Conservation (phyloP, 2,797 vertebrate species). For the Sebastes taczanowskii region DNA sequence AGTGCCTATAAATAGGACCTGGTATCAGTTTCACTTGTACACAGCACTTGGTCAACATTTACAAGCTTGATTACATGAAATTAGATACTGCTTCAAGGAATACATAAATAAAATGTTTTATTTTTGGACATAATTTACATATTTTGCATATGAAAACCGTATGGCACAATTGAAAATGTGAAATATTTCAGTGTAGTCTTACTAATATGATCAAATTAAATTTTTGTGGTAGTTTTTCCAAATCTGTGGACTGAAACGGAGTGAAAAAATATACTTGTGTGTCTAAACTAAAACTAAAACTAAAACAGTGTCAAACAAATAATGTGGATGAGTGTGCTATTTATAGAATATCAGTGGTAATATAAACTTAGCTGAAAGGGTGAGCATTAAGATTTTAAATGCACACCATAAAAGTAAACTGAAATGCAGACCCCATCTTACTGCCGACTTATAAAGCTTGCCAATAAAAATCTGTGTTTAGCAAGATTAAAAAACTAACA, state of each 20-base stretch:
- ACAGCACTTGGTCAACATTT: neutral
- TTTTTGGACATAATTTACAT: constrained; percentile 74
- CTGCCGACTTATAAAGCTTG: neutral
- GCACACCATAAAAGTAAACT: neutral
- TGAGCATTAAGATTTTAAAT: constrained; percentile 4
- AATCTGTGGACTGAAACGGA: constrained; percentile 13
- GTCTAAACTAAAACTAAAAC: constrained; percentile 12
- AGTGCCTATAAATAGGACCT: neutral
- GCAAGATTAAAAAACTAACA: neutral
- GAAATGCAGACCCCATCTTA: neutral
- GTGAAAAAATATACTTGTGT: neutral
- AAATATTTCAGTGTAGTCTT: constrained; percentile 6
- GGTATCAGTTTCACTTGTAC: neutral
- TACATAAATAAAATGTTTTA: constrained; percentile 78
- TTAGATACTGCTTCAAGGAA: neutral
- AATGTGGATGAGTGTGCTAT: neutral
- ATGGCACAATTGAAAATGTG: constrained; percentile 33
- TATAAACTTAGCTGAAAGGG: neutral
- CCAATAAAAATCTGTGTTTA: neutral
- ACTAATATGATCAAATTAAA: constrained; percentile 10
- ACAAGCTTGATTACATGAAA: neutral
- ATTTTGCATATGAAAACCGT: constrained; percentile 57
- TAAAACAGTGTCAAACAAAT: constrained; percentile 17
- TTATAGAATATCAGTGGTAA: constrained; percentile 4
- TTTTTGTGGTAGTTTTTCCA: constrained; percentile 10